Percentiles rank a stretch among this genome's conserved stretches.
Conservation (phyloP, 92 coral and sea anemone genomes). For the Umimayanthus chanpuru region DNA sequence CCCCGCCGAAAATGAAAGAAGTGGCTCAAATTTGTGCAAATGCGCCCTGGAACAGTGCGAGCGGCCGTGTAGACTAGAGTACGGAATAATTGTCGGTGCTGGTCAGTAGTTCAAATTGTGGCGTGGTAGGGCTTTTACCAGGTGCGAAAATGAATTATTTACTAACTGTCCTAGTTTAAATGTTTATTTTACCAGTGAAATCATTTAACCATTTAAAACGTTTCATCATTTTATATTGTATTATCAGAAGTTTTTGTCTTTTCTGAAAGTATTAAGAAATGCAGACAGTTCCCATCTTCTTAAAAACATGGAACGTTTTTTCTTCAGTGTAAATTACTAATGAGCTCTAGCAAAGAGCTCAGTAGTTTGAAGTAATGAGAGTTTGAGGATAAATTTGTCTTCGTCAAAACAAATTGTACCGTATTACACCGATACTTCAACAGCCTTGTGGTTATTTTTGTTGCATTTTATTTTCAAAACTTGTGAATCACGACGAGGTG, state of each 20-base stretch:
- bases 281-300: background rate
- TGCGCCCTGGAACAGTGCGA: background rate
- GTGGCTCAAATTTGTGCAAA: background rate
- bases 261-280: background rate
- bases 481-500: background rate
- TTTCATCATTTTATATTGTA: background rate
- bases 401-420: background rate
- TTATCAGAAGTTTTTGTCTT: background rate
- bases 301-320: background rate
- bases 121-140: background rate
- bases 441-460: background rate
- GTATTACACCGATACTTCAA: background rate
- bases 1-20: background rate
- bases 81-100: background rate
- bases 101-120: background rate
- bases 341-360: background rate
- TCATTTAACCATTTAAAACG: constrained; percentile 2
- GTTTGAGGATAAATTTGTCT: background rate
- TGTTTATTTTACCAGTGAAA: constrained; percentile 11
- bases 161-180: constrained; percentile 19
- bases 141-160: constrained; percentile 12
- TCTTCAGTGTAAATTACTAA: background rate
- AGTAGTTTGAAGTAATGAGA: background rate
- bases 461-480: no score
- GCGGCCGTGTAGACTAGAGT: background rate